Evolutionary conservation across 2,888 invertebrate genomes (phyloP), one percentile per base, ranked within the genome.

Genomic region (Lacanobia oleracea): DNA sequence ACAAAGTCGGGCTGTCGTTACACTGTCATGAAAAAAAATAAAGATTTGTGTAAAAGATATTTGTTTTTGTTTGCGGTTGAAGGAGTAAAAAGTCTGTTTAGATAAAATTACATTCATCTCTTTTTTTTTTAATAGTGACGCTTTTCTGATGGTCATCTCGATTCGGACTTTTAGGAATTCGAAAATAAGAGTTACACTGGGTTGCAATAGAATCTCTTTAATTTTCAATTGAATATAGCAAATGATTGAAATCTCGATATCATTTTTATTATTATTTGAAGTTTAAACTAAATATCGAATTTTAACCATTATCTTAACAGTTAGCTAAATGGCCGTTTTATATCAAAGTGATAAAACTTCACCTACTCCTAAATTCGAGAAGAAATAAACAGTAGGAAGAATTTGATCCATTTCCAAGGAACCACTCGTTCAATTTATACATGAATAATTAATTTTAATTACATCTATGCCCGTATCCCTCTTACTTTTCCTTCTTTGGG

Each of bases 371-470:
- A 23, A 60, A 63, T 54, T 62, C 21, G 16, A 33, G 48, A 68
- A 62, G 40, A 18, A 40, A 65, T 66, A 70, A 71, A 75, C 68
- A 68, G 70, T 67, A 45, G 43, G 51, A 78, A 72, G 73, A 82
- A 78, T 74, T 82, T 74, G 82, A 80, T 80, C 76, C 79, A 82
- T 82, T 82, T 82, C 56, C 79, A 69, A 82, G 82, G 56, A 82
- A 69, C 74, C 79, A 82, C 82, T 80, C 74, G 74, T 82, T 82
- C 79, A 80, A 80, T 80, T 78, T 74, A 57, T 59, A 78, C 74
- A 82, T 80, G 82, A 82, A 80, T 80, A 82, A 80, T 80, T 80
- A 80, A 80, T 80, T 80, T 80, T 80, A 80, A 80, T 80, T 80
- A 80, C 79, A 69, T 73, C 81, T 82, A 79, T 72, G 79, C 60